Evolutionary conservation across 2,797 vertebrate genomes (phyloP).

Genomic region (Apodemus agrarius): DNA sequence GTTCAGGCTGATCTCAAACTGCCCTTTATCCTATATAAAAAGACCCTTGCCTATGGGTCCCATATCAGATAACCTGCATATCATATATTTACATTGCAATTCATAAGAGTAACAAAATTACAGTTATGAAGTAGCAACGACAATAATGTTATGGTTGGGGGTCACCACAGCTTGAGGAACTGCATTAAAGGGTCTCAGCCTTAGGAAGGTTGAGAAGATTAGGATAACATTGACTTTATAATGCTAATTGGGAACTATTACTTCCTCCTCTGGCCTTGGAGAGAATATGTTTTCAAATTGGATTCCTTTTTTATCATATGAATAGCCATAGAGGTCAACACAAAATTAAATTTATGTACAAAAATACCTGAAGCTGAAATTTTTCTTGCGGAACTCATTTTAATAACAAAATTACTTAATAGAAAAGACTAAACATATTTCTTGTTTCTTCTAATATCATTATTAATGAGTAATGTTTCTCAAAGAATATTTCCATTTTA

Average conservation of each 20-base stretch:
- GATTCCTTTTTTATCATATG: neutral
- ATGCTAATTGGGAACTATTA: conserved; percentile 6
- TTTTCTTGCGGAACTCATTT: conserved; percentile 1
- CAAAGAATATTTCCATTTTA: conserved; percentile 7
- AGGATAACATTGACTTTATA: neutral
- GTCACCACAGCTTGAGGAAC: neutral
- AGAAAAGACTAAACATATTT: neutral
- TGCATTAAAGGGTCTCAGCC: neutral
- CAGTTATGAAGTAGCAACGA: neutral
- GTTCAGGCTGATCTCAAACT: neutral
- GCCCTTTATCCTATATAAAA: neutral
- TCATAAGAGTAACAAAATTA: neutral
- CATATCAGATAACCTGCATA: neutral
- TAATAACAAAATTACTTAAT: conserved; percentile 38
- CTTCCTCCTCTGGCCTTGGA: neutral
- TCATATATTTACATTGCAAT: neutral
- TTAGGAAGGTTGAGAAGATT: neutral
- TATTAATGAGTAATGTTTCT: neutral
- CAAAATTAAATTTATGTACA: neutral
- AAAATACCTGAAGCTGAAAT: neutral
- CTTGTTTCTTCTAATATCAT: conserved; percentile 20
- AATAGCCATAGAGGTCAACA: neutral
- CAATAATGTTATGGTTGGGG: neutral
- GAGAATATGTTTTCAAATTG: neutral
- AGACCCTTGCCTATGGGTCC: neutral